Conservation (phyloP, 2,797 vertebrate genomes). For the Carcharodon carcharias region DNA sequence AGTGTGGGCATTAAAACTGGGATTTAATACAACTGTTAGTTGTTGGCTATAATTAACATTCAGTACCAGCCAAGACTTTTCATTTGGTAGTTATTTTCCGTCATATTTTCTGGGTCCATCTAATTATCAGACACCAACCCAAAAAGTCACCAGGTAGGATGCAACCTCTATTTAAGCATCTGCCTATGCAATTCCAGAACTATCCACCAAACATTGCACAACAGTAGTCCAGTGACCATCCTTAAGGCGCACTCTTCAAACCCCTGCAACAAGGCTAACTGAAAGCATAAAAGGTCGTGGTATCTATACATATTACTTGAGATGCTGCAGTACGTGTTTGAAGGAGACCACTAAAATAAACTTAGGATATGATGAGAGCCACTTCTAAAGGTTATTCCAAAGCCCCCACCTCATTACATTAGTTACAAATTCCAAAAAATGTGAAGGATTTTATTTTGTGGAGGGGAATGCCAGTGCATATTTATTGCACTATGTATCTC, state of each 20-base stretch:
- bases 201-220: neutral
- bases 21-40: neutral
- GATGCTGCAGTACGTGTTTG: neutral
- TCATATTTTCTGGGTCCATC: neutral
- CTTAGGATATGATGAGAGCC: neutral
- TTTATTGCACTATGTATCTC: neutral
- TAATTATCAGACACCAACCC: neutral
- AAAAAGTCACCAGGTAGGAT: neutral
- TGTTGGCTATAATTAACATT: neutral
- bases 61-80: neutral
- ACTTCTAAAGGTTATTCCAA: neutral
- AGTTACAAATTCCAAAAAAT: neutral
- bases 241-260: neutral
- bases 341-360: neutral
- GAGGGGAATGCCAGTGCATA: neutral
- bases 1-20: neutral
- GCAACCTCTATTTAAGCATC: neutral
- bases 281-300: neutral
- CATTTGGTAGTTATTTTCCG: neutral
- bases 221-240: neutral
- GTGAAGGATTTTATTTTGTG: neutral
- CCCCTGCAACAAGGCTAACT: neutral
- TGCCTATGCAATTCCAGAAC: neutral
- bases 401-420: neutral
- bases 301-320: neutral